Evolutionary conservation across 1,140 invertebrate species (phyloP), one percentile per base, ranked within the genome.

Genomic region (Diuraphis noxia): DNA sequence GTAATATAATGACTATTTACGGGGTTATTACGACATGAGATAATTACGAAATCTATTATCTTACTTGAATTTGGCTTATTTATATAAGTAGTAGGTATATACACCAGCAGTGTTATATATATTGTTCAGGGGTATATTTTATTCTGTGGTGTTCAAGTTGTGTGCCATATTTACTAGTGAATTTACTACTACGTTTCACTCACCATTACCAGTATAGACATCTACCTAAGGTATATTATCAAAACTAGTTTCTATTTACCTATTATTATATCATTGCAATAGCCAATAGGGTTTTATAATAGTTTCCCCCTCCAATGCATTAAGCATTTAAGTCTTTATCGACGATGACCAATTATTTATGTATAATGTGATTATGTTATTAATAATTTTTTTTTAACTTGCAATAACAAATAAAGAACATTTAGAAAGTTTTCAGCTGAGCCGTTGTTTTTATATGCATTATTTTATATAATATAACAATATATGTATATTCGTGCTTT

Each of bases 171-270:
- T 10, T 25, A 21, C 38, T 25, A n/a, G 56, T 4, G 30, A 36
- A n/a, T n/a, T n/a, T n/a, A n/a, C n/a, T n/a, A n/a, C n/a, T 21
- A 40, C 81, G 25, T 82, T 40, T 82, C 25, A 40, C 81, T 40
- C n/a, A 40, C 41, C 38, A 38, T 41, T 30, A 7, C 25, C 72
- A 36, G 34, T 41, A 72, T n/a, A 34, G 10, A 13, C 6, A 30
- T 13, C 30, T 79, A 77, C n/a, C 9, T 79, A 81, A 19, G 36
- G 34, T 38, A 38, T 36, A 36, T 40, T 40, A 40, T 40, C 38
- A 82, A 38, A 82, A 82, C 81, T n/a, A 82, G 40, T 82, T 82
- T 82, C 81, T 82, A 40, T 82, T 82, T 40, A 17, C 43, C 43
- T 46, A 30, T 82, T 30, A 4, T 79, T 21, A 36, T n/a, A 72